phyloP scores from a whole-genome alignment of 2,888 invertebrate genomes.

The Oxycera nigricornis region DNA sequence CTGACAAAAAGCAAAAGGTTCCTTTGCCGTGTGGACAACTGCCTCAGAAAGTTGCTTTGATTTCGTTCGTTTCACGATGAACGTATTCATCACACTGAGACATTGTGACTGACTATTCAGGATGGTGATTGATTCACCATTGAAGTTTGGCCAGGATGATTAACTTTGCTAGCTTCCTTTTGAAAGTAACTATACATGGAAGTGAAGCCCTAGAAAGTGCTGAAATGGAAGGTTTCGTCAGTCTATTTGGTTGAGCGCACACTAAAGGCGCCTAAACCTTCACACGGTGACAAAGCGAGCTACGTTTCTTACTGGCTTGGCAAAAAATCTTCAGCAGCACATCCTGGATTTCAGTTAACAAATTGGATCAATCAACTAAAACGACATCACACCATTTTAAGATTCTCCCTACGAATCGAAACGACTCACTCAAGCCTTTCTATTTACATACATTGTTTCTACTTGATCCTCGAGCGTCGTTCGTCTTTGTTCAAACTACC shows the following conservation, averaged over 20 bases:
- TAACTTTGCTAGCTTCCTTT: conserved; percentile 6
- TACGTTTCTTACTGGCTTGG: too few species aligned
- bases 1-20: conserved; percentile 44
- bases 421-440: not conserved
- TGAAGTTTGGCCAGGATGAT: not conserved
- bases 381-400: not conserved
- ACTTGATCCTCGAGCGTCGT: conserved; percentile 20
- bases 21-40: conserved; percentile 47
- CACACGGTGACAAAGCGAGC: too few species aligned
- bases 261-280: too few species aligned
- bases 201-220: not conserved
- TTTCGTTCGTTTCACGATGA: not conserved
- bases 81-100: not conserved
- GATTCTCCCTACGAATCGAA: not conserved
- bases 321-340: not conserved
- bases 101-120: not conserved
- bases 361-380: not conserved
- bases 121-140: conserved; percentile 1
- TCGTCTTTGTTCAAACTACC: not conserved
- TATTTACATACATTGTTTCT: conserved; percentile 2
- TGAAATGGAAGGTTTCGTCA: not conserved
- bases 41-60: conserved; percentile 46
- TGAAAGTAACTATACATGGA: not conserved
- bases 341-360: not conserved
- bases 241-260: too few species aligned